Evolutionary conservation across 2,888 invertebrate species (phyloP), one percentile per base, ranked within the genome.

Genomic region (Tetheella fluctuosa): DNA sequence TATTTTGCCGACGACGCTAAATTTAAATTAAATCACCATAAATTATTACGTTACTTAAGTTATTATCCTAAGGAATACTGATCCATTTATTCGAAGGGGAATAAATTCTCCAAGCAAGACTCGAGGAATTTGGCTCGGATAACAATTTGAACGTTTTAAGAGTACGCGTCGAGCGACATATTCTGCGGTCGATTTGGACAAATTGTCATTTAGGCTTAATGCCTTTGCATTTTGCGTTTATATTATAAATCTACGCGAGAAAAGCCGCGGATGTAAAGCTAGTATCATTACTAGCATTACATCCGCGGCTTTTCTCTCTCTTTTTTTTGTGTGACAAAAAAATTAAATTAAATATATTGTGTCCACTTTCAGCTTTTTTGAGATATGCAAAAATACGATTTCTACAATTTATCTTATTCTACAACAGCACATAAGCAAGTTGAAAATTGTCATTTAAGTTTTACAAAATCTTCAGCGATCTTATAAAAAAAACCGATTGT

Each of bases 121-220:
- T 67, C 58, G 62, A 13, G 39, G 61, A 64, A 70, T 71, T 71
- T n/a, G 23, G 52, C 54, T n/a, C 25, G 57, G 61, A 61, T 60
- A 64, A 63, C 61, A 34, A 55, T 68, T 61, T 52, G 23, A 65
- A 56, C 56, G 52, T 65, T 71, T 73, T 65, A 70, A 39, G 68
- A 63, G 54, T 39, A 23, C 20, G 30, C 52, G 13, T 12, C 30
- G 60, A 52, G 60, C 52, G 57, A 59, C 60, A 58, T 62, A 52
- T 59, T 48, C 20, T 61, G n/a, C 37, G 30, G 39, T 23, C 20
- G 57, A 62, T 62, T 63, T 39, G 54, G 55, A 52, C 52, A 39
- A 55, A 64, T 60, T 64, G 60, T 25, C 64, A 23, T 62, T 66
- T 54, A 64, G 61, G 62, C 61, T 69, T n/a, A 62, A 53, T 37